Evolutionary conservation across 2,888 invertebrate species (phyloP).

Genomic region (Eupithecia inturbata): DNA sequence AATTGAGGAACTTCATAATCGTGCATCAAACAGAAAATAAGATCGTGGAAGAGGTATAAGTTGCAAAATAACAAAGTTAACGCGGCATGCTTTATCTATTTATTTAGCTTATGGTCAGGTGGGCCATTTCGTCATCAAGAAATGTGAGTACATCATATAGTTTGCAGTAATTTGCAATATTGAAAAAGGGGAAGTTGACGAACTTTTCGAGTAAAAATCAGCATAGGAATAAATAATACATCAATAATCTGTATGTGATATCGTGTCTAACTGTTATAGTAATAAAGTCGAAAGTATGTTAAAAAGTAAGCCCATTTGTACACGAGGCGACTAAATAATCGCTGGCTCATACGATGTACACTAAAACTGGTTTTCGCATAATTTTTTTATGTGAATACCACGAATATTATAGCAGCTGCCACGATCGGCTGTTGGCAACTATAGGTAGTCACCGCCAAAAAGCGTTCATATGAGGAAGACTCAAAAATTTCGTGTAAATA

Average conservation of each 20-base stretch:
- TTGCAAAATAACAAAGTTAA: neutral
- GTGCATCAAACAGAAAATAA: too few relatives aligned
- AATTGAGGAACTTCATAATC: too few relatives aligned
- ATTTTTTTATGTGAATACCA: neutral
- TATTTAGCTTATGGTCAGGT: neutral
- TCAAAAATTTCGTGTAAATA: neutral
- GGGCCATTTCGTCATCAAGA: neutral
- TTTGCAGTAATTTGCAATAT: neutral
- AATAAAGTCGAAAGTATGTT: conserved; percentile 6
- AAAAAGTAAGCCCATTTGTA: neutral
- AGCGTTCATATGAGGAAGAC: neutral
- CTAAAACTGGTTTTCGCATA: neutral
- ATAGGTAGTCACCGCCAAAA: neutral
- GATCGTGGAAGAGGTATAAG: too few relatives aligned
- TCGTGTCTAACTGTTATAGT: conserved; percentile 13
- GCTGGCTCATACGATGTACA: neutral
- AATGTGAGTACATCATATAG: neutral
- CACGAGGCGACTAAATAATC: conserved; percentile 6
- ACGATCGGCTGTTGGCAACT: neutral
- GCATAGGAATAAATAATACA: neutral
- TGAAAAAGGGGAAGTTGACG: conserved; percentile 8
- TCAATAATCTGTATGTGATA: conserved; percentile 13
- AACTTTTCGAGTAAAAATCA: conserved; percentile 6
- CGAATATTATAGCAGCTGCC: neutral
- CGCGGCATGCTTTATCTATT: neutral